These are phyloP conservation scores for Agrochola litura DNA, from an alignment of 2,888 invertebrate genomes.

Conservation along the genomic window DNA sequence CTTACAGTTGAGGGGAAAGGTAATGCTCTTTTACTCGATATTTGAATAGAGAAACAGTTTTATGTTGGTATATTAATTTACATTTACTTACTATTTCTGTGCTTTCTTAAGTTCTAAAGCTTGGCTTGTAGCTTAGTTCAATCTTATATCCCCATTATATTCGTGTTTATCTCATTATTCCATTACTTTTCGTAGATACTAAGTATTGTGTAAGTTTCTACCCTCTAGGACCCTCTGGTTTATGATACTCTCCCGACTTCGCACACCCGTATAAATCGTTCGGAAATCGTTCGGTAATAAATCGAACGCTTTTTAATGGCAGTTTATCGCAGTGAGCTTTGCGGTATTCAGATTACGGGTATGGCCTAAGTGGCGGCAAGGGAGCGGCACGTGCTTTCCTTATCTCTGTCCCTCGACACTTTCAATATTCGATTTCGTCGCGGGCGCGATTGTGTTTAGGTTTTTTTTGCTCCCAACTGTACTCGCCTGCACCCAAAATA, in stretches of 20 bases:
- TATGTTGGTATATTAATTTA: slow-evolving; percentile 1
- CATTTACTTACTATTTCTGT: background rate
- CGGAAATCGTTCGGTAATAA: slow-evolving; percentile 89
- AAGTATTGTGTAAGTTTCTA: slow-evolving; percentile 55
- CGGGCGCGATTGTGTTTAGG: slow-evolving; percentile 78
- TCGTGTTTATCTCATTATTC: slow-evolving; percentile 52
- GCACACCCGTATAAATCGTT: slow-evolving; percentile 81
- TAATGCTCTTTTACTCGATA: no score
- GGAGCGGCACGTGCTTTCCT: slow-evolving; percentile 88
- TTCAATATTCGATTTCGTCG: slow-evolving; percentile 89
- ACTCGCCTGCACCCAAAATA: slow-evolving; percentile 70
- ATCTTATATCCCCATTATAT: slow-evolving; percentile 8
- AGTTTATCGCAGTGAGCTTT: slow-evolving; percentile 89
- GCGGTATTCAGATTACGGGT: slow-evolving; percentile 89
- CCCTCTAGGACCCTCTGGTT: slow-evolving; percentile 61
- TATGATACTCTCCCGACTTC: slow-evolving; percentile 64
- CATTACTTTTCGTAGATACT: slow-evolving; percentile 53
- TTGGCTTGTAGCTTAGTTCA: slow-evolving; percentile 4
- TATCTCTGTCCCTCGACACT: slow-evolving; percentile 89
- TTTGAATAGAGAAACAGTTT: no score
- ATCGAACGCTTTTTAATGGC: slow-evolving; percentile 91
- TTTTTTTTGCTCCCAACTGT: slow-evolving; percentile 69
- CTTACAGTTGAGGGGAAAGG: no score
- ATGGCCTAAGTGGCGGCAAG: slow-evolving; percentile 87
- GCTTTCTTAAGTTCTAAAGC: slow-evolving; percentile 6